Conservation (phyloP, 2,797 vertebrate species). For the Gephyroberyx darwinii region DNA sequence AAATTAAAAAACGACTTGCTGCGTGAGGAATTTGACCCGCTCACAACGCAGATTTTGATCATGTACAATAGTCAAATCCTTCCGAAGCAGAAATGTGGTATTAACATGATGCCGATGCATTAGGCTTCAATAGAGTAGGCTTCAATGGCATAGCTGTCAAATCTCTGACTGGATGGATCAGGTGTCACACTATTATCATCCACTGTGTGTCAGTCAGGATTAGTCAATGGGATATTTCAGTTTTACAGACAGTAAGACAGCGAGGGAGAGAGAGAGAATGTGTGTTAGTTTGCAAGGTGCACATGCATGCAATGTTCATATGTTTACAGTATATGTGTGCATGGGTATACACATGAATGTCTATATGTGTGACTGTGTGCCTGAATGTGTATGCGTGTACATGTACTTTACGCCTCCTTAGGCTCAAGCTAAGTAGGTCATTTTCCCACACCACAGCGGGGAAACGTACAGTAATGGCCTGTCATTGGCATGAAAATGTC, state of each 20-base stretch:
- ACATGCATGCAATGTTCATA: neutral
- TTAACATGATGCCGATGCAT: constrained; percentile 13
- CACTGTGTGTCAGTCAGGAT: constrained; percentile 6
- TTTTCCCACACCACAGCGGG: constrained; percentile 4
- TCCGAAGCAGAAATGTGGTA: constrained; percentile 2
- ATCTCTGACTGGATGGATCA: constrained; percentile 1
- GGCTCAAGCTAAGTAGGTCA: constrained; percentile 24
- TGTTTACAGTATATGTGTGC: neutral
- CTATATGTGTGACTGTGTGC: neutral
- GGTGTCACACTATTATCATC: constrained; percentile 20
- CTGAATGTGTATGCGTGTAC: neutral
- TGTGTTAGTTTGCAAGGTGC: neutral
- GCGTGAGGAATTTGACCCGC: neutral
- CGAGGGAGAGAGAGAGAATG: neutral
- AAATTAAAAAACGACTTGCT: neutral
- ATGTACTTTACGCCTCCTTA: constrained; percentile 18
- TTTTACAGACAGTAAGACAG: neutral
- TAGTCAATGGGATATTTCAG: constrained; percentile 1
- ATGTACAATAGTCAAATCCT: neutral
- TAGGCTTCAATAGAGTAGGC: constrained; percentile 6
- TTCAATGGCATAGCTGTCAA: neutral
- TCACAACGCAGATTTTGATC: neutral
- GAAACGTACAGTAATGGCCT: constrained; percentile 15
- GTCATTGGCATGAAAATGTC: constrained; percentile 22
- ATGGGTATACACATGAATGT: neutral